These are phyloP conservation scores for Teleiodes luculella DNA, from an alignment of 2,888 invertebrate species.

Conservation along the genomic window DNA sequence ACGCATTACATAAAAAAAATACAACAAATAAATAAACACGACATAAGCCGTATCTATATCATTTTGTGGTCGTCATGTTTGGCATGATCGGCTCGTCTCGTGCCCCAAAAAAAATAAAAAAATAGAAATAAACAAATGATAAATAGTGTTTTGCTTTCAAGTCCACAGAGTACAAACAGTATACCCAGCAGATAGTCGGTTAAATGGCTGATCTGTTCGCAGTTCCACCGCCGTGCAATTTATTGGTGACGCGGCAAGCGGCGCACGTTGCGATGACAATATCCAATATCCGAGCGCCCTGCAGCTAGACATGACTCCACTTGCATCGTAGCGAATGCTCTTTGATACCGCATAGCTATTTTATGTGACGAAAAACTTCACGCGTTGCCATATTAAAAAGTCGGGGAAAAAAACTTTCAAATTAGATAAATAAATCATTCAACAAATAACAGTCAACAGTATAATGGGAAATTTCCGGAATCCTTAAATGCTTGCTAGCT, in stretches of 20 bases:
- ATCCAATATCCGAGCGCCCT: slow-evolving; percentile 1
- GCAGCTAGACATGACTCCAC: background rate
- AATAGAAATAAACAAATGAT: too few species aligned
- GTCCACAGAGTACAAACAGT: background rate
- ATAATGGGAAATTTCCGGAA: too few species aligned
- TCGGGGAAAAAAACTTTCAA: too few species aligned
- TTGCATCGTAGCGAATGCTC: background rate
- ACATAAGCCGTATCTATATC: too few species aligned
- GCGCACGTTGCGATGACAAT: background rate
- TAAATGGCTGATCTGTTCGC: slow-evolving; percentile 46
- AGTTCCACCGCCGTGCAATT: slow-evolving; percentile 32
- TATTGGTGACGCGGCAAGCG: slow-evolving; percentile 9
- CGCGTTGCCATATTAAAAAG: background rate
- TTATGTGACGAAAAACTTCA: background rate
- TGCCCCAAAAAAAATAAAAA: too few species aligned
- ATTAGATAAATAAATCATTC: too few species aligned
- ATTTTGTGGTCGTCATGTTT: too few species aligned
- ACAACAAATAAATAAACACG: too few species aligned
- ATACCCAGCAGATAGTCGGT: slow-evolving; percentile 25
- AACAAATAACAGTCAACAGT: too few species aligned
- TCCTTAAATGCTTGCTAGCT: too few species aligned
- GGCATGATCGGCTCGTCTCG: too few species aligned
- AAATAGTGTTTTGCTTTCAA: background rate
- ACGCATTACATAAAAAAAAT: too few species aligned
- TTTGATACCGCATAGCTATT: background rate